Evolutionary conservation across 2,113 vertebrate species (phyloP), one percentile per base, ranked within the genome.

Genomic region (Planiliza haematocheilus): DNA sequence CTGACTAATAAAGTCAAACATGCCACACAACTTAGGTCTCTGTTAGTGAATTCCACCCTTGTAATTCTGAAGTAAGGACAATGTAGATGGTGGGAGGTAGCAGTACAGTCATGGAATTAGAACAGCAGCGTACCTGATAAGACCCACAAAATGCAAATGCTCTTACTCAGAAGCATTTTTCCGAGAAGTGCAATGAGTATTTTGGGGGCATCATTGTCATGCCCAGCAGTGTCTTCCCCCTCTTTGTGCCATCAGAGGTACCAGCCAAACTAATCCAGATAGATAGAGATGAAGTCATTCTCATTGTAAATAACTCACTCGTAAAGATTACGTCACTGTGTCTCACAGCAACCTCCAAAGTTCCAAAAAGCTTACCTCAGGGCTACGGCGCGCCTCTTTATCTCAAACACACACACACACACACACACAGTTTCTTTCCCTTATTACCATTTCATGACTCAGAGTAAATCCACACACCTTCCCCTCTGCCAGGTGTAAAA

Each of bases 401-500:
- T 4, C 57, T 58, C 45, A 24, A 39, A 42, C 66, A 63, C 39
- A 37, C n/a, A 39, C 43, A 49, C 34, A 21, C 7, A 57, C 52
- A 36, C 43, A 49, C 34, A 21, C 7, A 57, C 52, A 36, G 24
- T 38, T 53, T 51, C 16, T 59, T 46, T 64, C 21, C 10, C 39
- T 74, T 64, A 46, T 86, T 70, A 71, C 51, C 60, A 43, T 70
- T 64, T 77, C 76, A 82, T 82, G 79, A 77, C 45, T 74, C 58
- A 70, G 11, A 75, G 37, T 63, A 58, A 63, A 77, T 73, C 58
- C 66, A 49, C 73, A 56, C 20, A 77, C 24, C 17, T 74, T 55
- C 16, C 16, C 43, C 49, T 60, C 39, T 62, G 39, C 63, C 24
- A 2, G 21, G 50, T 51, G 10, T 46, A 37, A 56, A 36, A 71